Percentiles rank a stretch among this genome's conserved stretches.
Evolutionary conservation across 1,140 invertebrate genomes (phyloP).

Genomic region (Drosophila fuyamai): DNA sequence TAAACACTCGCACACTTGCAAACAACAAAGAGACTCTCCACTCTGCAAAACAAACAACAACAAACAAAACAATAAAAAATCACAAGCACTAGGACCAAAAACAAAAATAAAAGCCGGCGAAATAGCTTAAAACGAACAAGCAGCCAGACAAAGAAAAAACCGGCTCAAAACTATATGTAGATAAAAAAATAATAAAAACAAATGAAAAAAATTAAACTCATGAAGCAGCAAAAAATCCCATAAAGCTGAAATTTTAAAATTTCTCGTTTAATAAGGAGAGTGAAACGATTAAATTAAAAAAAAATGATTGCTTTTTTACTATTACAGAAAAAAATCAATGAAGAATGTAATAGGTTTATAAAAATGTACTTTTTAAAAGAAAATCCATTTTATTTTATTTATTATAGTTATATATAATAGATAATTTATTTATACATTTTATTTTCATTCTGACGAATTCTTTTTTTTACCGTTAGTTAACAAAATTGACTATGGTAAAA

Average conservation of each 20-base stretch:
- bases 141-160: slow-evolving; percentile 73
- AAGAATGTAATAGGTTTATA: too few species aligned
- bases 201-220: slow-evolving; percentile 19
- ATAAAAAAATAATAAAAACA: slow-evolving; percentile 31
- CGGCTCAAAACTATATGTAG: slow-evolving; percentile 55
- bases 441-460: too few species aligned
- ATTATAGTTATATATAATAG: too few species aligned
- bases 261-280: background rate
- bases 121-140: slow-evolving; percentile 60
- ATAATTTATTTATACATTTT: too few species aligned
- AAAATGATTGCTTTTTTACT: too few species aligned
- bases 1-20: slow-evolving; percentile 46
- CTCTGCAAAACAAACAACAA: slow-evolving; percentile 34
- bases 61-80: slow-evolving; percentile 48
- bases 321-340: too few species aligned
- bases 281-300: too few species aligned
- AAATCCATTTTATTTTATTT: too few species aligned
- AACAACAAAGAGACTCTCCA: slow-evolving; percentile 36
- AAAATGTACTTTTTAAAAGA: too few species aligned
- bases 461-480: too few species aligned
- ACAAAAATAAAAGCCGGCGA: slow-evolving; percentile 70
- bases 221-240: slow-evolving; percentile 16
- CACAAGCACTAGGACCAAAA: slow-evolving; percentile 26
- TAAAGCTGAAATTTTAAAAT: slow-evolving; percentile 15
- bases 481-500: too few species aligned